A percentile compares a stretch with the other conserved stretches of the same genome.
Conservation (phyloP, 2,888 invertebrate species). For the Drosophila nigricruria region DNA sequence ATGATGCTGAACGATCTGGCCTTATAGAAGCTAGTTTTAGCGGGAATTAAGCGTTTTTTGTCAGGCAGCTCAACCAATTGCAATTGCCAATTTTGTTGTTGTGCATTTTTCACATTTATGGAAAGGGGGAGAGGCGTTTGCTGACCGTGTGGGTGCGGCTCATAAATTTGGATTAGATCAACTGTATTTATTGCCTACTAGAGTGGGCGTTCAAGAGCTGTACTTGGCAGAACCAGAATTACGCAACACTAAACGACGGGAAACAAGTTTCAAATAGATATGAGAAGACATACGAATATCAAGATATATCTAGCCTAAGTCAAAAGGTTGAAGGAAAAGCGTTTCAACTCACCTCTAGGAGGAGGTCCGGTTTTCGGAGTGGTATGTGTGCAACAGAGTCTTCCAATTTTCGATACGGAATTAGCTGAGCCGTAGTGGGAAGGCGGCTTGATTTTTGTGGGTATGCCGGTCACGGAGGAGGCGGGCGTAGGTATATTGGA, state of each 20-base stretch:
- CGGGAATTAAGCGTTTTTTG: neutral
- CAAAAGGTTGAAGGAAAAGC: no score
- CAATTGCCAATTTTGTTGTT: constrained; percentile 36
- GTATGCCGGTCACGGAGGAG: constrained; percentile 73
- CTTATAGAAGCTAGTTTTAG: neutral
- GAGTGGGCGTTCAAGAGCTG: constrained; percentile 48
- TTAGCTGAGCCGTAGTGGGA: constrained; percentile 74
- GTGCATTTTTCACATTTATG: constrained; percentile 22
- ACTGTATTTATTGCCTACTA: constrained; percentile 35
- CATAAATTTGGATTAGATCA: constrained; percentile 54
- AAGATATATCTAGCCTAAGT: neutral
- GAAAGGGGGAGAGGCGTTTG: constrained; percentile 16
- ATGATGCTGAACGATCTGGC: constrained; percentile 1
- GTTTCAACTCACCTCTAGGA: constrained; percentile 77
- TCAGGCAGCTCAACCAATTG: constrained; percentile 32
- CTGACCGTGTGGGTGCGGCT: constrained; percentile 48
- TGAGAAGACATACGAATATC: neutral
- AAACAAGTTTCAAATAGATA: constrained; percentile 14
- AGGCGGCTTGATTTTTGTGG: constrained; percentile 69
- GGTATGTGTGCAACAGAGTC: constrained; percentile 77
- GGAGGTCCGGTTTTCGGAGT: constrained; percentile 83
- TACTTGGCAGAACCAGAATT: constrained; percentile 49
- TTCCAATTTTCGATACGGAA: constrained; percentile 81
- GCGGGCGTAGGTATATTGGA: constrained; percentile 76
- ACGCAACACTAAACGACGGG: constrained; percentile 25